These are phyloP conservation scores for Cryptoprocta ferox DNA, from an alignment of 2,797 vertebrate species.

Conservation along the genomic window DNA sequence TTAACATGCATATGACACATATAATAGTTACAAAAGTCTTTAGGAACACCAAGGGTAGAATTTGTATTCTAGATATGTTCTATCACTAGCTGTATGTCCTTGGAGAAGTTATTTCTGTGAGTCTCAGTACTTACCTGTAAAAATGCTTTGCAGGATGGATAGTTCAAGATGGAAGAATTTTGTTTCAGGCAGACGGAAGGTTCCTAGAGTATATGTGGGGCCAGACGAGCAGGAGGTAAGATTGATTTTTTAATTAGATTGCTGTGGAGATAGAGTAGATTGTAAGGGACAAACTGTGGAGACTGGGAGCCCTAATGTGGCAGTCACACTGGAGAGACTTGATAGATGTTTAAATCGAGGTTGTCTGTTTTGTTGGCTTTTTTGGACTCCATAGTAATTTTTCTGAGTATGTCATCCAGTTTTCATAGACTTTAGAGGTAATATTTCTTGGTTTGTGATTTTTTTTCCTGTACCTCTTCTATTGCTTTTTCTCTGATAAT, in stretches of 20 bases:
- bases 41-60: not conserved
- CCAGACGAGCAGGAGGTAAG: not conserved
- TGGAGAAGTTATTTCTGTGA: constrained; percentile 9
- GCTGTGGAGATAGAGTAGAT: not conserved
- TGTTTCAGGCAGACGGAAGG: constrained; percentile 7
- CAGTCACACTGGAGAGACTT: not conserved
- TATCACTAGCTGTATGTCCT: not conserved
- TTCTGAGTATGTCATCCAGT: not conserved
- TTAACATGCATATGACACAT: not conserved
- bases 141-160: not conserved
- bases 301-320: not conserved
- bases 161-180: not conserved
- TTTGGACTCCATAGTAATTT: constrained; percentile 26
- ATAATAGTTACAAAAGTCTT: not conserved
- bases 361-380: not conserved
- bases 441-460: constrained; percentile 34
- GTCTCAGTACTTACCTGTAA: not conserved
- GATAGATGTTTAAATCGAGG: not conserved
- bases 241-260: not conserved
- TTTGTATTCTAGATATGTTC: constrained; percentile 30
- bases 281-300: not conserved
- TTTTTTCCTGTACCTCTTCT: not conserved
- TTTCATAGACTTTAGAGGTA: not conserved
- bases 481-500: constrained; percentile 12
- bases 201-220: not conserved